phyloP scores from a whole-genome alignment of 2,888 invertebrate species.

The Cheilosia variabilis region DNA sequence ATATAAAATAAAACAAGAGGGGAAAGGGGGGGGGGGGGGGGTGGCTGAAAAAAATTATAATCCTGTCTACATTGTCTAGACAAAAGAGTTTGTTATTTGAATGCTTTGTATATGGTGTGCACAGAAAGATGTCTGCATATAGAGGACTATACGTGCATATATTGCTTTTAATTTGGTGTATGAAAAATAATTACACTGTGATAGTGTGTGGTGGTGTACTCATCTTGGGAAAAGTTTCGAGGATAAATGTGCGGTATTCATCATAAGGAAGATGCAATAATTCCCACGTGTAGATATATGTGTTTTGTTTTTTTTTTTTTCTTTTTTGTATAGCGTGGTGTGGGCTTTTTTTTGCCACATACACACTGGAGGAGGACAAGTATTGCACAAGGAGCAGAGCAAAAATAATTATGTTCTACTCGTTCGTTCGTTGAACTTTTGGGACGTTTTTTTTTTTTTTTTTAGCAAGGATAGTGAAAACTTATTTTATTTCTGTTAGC shows the following conservation, averaged over 20 bases:
- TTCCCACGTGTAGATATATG: conserved; percentile 55
- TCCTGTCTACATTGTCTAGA: conserved; percentile 70
- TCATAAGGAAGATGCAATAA: conserved; percentile 65
- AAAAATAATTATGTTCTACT: conserved; percentile 65
- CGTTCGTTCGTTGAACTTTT: conserved; percentile 59
- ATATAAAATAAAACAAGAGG: conserved; percentile 9
- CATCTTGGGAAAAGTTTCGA: conserved; percentile 52
- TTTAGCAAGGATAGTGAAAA: neutral
- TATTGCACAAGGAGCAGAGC: conserved; percentile 43
- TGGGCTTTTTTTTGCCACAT: conserved; percentile 19
- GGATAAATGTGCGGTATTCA: conserved; percentile 58
- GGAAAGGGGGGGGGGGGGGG: no score
- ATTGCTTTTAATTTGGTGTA: conserved; percentile 66
- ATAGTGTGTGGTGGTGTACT: conserved; percentile 19
- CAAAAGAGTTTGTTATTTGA: conserved; percentile 69
- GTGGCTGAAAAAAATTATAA: no score
- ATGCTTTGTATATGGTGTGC: conserved; percentile 40
- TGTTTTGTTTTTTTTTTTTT: neutral
- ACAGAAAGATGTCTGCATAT: conserved; percentile 7
- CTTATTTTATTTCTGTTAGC: neutral
- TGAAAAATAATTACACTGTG: conserved; percentile 68
- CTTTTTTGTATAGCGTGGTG: neutral
- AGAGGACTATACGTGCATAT: neutral
- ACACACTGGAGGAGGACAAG: conserved; percentile 31
- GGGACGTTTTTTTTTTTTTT: neutral